A percentile compares a stretch with the other conserved stretches of the same genome.
phyloP scores from a whole-genome alignment of 1,140 invertebrate genomes.

The Drosophila mojavensis region DNA sequence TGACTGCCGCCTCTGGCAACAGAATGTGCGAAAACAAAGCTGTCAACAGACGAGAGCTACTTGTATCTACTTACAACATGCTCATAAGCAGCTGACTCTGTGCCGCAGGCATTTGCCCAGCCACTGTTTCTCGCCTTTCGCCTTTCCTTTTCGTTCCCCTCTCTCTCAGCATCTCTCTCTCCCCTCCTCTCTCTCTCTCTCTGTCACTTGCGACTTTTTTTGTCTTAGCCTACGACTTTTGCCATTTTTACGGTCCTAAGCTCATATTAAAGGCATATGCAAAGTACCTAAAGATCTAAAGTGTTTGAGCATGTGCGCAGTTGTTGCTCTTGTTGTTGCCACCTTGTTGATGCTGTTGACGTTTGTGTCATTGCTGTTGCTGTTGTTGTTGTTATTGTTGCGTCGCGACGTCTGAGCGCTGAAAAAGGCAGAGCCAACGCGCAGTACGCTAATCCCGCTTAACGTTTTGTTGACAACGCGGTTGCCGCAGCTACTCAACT shows the following conservation, averaged over 20 bases:
- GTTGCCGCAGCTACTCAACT: constrained; percentile 35
- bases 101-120: neutral
- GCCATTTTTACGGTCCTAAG: constrained; percentile 77
- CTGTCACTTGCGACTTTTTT: constrained; percentile 31
- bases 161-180: neutral
- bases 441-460: constrained; percentile 65
- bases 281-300: constrained; percentile 55
- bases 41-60: constrained; percentile 65
- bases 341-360: constrained; percentile 66
- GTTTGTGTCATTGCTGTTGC: constrained; percentile 42
- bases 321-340: constrained; percentile 41
- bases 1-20: constrained; percentile 11
- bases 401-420: neutral
- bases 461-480: constrained; percentile 73
- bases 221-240: constrained; percentile 65
- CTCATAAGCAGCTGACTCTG: constrained; percentile 24
- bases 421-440: constrained; percentile 55
- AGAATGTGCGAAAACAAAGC: constrained; percentile 63
- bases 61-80: constrained; percentile 54
- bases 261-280: constrained; percentile 77
- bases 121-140: neutral
- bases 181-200: neutral
- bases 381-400: constrained; percentile 1
- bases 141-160: no score
- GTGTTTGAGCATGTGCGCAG: constrained; percentile 22